Evolutionary conservation across 2,113 vertebrate genomes (phyloP).

Genomic region (Brachionichthys hirsutus): DNA sequence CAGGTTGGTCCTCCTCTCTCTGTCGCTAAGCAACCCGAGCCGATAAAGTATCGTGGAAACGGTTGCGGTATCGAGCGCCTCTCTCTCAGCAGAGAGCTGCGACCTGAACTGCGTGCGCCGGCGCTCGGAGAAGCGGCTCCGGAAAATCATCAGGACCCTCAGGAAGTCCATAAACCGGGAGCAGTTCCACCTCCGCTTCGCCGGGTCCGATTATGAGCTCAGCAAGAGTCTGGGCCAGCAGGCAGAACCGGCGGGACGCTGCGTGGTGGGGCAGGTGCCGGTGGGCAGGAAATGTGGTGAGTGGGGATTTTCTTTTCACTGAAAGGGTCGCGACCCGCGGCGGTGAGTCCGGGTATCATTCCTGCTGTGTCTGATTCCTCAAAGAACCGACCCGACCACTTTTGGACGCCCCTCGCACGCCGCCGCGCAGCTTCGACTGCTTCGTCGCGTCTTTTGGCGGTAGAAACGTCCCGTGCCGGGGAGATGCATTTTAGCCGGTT

Average conservation of each 20-base stretch:
- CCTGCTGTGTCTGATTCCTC: too few relatives aligned
- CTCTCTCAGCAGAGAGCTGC: constrained; percentile 85
- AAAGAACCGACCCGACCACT: too few relatives aligned
- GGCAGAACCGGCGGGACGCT: constrained; percentile 76
- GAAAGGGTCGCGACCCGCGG: too few relatives aligned
- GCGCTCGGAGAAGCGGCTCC: constrained; percentile 89
- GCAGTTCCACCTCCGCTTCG: constrained; percentile 89
- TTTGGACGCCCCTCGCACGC: too few relatives aligned
- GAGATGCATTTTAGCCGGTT: constrained; percentile 67
- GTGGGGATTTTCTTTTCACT: constrained; percentile 53
- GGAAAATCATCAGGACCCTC: constrained; percentile 89
- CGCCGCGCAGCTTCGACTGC: too few relatives aligned
- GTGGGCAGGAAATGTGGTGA: constrained; percentile 89
- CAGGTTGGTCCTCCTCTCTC: constrained; percentile 88
- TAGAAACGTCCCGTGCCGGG: too few relatives aligned
- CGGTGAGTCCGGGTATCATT: too few relatives aligned
- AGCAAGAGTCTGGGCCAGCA: constrained; percentile 75
- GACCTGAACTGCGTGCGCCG: constrained; percentile 86
- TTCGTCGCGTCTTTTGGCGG: too few relatives aligned
- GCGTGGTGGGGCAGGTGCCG: constrained; percentile 81
- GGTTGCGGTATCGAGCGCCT: constrained; percentile 59
- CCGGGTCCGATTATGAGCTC: constrained; percentile 83
- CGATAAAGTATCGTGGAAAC: constrained; percentile 85
- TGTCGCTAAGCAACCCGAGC: constrained; percentile 67
- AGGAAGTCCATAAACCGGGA: constrained; percentile 91